Evolutionary conservation across 37 sponge, comb jelly and placozoan genomes (phyloP).

Genomic region (Chondrosia reniformis): DNA sequence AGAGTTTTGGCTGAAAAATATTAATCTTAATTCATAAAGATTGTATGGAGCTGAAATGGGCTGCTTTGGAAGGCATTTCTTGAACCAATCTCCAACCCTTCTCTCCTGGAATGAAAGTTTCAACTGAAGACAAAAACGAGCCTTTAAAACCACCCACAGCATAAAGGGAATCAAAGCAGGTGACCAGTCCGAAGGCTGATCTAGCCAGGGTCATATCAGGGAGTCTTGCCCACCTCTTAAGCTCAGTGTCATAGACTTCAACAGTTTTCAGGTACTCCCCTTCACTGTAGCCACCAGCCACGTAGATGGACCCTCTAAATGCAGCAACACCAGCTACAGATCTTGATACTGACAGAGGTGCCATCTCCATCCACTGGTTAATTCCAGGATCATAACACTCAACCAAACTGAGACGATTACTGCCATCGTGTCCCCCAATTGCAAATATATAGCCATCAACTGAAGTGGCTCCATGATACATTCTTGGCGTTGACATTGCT

Average conservation of each 20-base stretch:
- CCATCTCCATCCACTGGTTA: background rate
- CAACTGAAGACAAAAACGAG: constrained; percentile 40
- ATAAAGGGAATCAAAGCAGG: constrained; percentile 30
- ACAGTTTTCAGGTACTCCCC: constrained; percentile 31
- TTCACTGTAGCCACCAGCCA: constrained; percentile 54
- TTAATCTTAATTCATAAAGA: no score
- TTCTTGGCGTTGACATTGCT: constrained; percentile 28
- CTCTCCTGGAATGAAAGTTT: constrained; percentile 22
- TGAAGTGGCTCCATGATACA: constrained; percentile 49
- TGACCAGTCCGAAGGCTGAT: constrained; percentile 51
- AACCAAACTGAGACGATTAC: constrained; percentile 20
- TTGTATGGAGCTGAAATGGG: no score
- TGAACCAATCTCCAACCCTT: constrained; percentile 17
- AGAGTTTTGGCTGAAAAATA: no score
- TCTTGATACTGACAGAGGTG: constrained; percentile 37
- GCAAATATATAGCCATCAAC: constrained; percentile 27
- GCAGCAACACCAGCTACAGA: constrained; percentile 51
- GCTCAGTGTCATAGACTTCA: constrained; percentile 38
- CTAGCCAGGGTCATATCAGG: constrained; percentile 23
- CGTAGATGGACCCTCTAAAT: constrained; percentile 33
- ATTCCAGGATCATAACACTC: constrained; percentile 15
- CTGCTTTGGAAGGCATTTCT: constrained; percentile 22
- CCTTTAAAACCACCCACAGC: constrained; percentile 64
- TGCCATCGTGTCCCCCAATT: constrained; percentile 61
- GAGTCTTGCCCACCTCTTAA: constrained; percentile 28